Evolutionary conservation across 1,140 invertebrate genomes (phyloP), one percentile per base, ranked within the genome.

Genomic region (Trinorchestia longiramus): DNA sequence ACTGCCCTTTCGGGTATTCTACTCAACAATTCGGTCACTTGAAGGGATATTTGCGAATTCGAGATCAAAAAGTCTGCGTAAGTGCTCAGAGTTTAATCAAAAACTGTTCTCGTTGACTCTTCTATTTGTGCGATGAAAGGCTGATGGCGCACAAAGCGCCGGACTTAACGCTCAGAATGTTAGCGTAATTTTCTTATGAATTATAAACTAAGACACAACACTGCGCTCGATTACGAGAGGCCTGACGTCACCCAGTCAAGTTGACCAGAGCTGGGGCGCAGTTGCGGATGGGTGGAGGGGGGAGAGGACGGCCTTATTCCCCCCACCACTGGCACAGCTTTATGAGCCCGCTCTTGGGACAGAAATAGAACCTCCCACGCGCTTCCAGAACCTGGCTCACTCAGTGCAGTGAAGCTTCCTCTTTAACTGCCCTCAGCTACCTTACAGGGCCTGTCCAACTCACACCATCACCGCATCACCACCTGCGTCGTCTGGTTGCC

Each of bases 291-390:
- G 47, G 47, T 11, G 19, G 47, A 36, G 62, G 11, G 36, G 62
- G 1, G 1, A 11, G 28, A 77, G 62, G 11, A 1, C 3, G 62
- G 11, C 15, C 28, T 15, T 36, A 11, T 77, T 36, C 62, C 28
- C 62, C 62, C 62, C 11, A 77, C 62, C 28, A 6, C 47, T 11
- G 47, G 62, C 11, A 3, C 62, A 36, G 62, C 62, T 77, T 77
- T 77, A 77, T 28, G 62, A 77, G 62, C 62, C 62, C 28, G 62
- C 62, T 77, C 28, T 36, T 15, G 15, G 1, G 62, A 15, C 62
- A 77, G 62, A 77, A 77, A 77, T 77, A 77, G 62, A 77, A 77
- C 62, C 62, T 77, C 62, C 62, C 62, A 77, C 62, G 62, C 62
- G 62, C 62, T 77, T 77, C 62, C 62, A 77, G 62, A 77, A 36